These are phyloP conservation scores for Alosa sapidissima DNA, from an alignment of 2,797 vertebrate species.

Conservation along the genomic window DNA sequence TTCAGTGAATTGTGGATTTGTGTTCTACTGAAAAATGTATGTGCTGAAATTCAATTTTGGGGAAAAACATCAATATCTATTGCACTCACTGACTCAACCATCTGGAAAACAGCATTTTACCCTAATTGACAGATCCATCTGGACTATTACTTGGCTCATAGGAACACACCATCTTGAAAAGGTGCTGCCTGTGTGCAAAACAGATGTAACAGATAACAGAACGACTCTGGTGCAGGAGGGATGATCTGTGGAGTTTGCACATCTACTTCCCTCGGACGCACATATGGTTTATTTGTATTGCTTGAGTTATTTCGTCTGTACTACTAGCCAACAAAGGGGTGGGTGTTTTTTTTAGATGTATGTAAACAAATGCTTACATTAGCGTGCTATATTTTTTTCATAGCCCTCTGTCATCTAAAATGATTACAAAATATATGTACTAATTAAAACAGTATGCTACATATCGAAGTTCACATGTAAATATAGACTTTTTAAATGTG, in stretches of 20 bases:
- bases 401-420: neutral
- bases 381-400: neutral
- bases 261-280: neutral
- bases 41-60: constrained; percentile 33
- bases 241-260: neutral
- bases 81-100: constrained; percentile 41
- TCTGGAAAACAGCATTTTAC: constrained; percentile 48
- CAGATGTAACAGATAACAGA: neutral
- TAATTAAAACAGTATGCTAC: too few relatives aligned
- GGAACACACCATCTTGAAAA: constrained; percentile 36
- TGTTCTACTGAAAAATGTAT: constrained; percentile 24
- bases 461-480: too few relatives aligned
- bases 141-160: constrained; percentile 42
- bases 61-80: constrained; percentile 35
- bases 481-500: neutral
- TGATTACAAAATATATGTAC: neutral
- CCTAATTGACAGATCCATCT: constrained; percentile 53
- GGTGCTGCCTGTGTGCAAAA: constrained; percentile 28
- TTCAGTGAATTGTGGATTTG: constrained; percentile 12
- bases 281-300: neutral
- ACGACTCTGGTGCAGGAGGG: neutral
- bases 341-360: neutral
- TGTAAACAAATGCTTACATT: neutral
- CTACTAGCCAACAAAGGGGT: neutral
- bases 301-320: neutral